Evolutionary conservation across 2,888 invertebrate species (phyloP).

Genomic region (Pyrgus malvae): DNA sequence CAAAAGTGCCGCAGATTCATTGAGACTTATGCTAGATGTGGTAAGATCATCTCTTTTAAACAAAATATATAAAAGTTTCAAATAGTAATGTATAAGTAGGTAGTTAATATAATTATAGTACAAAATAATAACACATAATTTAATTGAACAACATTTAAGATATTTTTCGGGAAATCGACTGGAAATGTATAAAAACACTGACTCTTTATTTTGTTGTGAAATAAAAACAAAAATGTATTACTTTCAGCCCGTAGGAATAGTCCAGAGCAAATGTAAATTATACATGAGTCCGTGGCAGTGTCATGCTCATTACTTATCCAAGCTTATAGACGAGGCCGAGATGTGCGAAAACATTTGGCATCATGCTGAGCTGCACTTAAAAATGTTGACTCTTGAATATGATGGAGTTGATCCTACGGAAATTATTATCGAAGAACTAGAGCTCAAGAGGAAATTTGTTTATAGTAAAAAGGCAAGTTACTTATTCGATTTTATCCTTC

Average conservation of each 20-base stretch:
- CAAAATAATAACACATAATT: no score
- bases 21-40: not conserved
- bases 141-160: no score
- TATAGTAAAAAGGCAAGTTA: not conserved
- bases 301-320: not conserved
- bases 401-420: not conserved
- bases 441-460: not conserved
- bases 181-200: no score
- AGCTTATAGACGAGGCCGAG: not conserved
- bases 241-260: slow-evolving; percentile 16
- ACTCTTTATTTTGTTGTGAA: no score
- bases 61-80: no score
- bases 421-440: not conserved
- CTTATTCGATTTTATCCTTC: slow-evolving; percentile 3
- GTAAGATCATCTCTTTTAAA: slow-evolving; percentile 3
- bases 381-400: not conserved
- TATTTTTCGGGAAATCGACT: no score
- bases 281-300: slow-evolving; percentile 1
- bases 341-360: slow-evolving; percentile 8
- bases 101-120: no score
- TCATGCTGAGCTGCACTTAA: slow-evolving; percentile 9
- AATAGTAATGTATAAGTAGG: no score
- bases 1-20: not conserved
- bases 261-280: not conserved
- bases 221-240: not conserved